Base-by-base conservation (phyloP, 2,888 invertebrate genomes). In the Dorcus parallelipipedus region DNA sequence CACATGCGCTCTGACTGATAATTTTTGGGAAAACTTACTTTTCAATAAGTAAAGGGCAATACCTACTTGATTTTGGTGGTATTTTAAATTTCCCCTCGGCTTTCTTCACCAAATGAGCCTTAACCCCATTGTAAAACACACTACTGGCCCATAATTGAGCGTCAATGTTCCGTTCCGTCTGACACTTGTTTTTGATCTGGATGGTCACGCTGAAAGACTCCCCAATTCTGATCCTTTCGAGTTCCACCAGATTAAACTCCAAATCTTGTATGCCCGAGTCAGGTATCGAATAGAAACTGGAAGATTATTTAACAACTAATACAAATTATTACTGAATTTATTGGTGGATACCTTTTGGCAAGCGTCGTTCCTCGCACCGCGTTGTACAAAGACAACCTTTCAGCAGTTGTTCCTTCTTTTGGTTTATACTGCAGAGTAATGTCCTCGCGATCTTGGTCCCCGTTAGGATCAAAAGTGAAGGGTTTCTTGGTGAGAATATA, bases 51-150 rank as follows among this genome's bases (percentile, higher is more conserved):
- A 14, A 14, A 14, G 3, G 26, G 26, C 6, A 33, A 5, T 17
- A 71, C 81, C 82, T 76, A 89, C 89, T 81, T 70, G 86, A 82
- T 43, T 83, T 79, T 6, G 90, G 84, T 59, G 83, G 81, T 2
- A 91, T 79, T 40, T 78, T 79, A 65, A 90, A 84, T 59, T 84
- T 83, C 5, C 86, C 88, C 54, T 87, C 84, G 0, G 86, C 83
- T 69, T 84, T 86, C 74, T 89, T 90, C 14, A 92, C 83, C n/a
- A 83, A 71, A 14, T 86, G 81, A 0, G 88, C 87, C 71, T 84
- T 84, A 8, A 90, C 85, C 4, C 92, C 93, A 23, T 87, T 92
- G 78, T 92, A 91, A 74, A 85, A 91, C 41, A 90, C 86, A 66
- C 89, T 89, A 47, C 82, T 85, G 1, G 88, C 85, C 4, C 86